Evolutionary conservation across 2,113 vertebrate genomes (phyloP), one percentile per base, ranked within the genome.

Genomic region (Psittacula cyanocephala): DNA sequence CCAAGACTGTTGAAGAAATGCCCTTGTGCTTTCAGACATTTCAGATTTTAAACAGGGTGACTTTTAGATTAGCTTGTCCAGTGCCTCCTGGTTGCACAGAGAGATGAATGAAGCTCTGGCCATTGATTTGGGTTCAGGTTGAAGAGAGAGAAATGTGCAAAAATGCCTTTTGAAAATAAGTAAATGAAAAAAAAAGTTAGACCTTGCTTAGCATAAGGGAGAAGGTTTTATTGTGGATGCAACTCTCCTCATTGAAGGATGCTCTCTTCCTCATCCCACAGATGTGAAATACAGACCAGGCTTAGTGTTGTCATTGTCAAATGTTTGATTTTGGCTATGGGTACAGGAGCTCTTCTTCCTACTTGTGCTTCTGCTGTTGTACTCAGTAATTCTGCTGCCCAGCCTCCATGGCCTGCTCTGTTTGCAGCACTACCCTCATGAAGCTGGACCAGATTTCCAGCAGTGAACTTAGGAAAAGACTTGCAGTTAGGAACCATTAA

Each of bases 401-500:
- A 43, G 6, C 39, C 37, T 72, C 35, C 16, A 24, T 17, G 19
- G 27, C 67, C 18, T 55, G 52, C 52, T 69, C 47, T 68, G 28
- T 47, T 70, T 4, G 2, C 71, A 76, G 50, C 3, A 2, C 29
- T 35, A 2, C 31, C 27, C 31, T 53, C 22, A 44, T 0, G 1
- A 17, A 35, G 37, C 25, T 88, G 49, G 29, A 59, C 3, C 57
- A 49, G 35, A 68, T 62, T 82, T 78, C 47, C 60, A 74, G 19
- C 35, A 62, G 15, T 8, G 43, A 77, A 41, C 19, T 49, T 50
- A 27, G 53, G 37, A 68, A 77, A 74, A 81, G 11, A 3, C 19
- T 27, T 7, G 27, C 1, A 60, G 67, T 10, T 83, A 35, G 47
- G 17, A 69, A 67, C 20, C 7, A 11, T 50, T 27, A 35, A 15